Evolutionary conservation across 2,888 invertebrate genomes (phyloP).

Genomic region (Epistrophella euchroma): DNA sequence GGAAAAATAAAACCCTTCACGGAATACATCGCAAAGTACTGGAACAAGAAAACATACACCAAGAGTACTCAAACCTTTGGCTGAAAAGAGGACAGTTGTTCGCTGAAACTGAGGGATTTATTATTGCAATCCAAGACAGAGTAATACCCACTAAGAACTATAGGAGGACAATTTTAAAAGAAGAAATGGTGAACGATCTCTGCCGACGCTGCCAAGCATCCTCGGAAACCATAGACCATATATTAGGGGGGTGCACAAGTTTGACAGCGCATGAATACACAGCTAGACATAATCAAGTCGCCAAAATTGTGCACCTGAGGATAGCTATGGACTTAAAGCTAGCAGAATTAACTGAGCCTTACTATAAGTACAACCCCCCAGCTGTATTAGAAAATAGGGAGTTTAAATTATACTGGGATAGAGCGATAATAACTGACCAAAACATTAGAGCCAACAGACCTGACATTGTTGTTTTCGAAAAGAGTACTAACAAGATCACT

Average conservation of each 20-base stretch:
- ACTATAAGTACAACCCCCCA: not conserved
- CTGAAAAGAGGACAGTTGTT: not conserved
- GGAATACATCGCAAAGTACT: too few species aligned
- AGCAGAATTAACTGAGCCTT: not conserved
- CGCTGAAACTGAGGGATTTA: not conserved
- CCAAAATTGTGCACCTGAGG: too few species aligned
- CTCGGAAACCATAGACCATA: not conserved
- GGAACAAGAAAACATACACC: too few species aligned
- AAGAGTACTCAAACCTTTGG: too few species aligned
- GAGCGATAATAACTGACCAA: not conserved
- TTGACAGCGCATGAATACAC: too few species aligned
- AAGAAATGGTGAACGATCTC: not conserved
- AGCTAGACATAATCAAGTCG: too few species aligned
- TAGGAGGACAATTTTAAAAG: not conserved
- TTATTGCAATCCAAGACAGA: not conserved
- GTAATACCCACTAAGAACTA: not conserved
- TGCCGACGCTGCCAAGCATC: not conserved
- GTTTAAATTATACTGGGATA: not conserved
- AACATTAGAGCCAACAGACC: not conserved
- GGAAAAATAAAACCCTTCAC: too few species aligned
- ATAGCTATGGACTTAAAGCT: not conserved
- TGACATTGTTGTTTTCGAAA: not conserved
- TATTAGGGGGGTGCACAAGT: not conserved
- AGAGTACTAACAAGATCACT: not conserved
- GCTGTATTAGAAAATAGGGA: not conserved